Conservation (phyloP, 2,888 invertebrate genomes). For the Netelia inedita region DNA sequence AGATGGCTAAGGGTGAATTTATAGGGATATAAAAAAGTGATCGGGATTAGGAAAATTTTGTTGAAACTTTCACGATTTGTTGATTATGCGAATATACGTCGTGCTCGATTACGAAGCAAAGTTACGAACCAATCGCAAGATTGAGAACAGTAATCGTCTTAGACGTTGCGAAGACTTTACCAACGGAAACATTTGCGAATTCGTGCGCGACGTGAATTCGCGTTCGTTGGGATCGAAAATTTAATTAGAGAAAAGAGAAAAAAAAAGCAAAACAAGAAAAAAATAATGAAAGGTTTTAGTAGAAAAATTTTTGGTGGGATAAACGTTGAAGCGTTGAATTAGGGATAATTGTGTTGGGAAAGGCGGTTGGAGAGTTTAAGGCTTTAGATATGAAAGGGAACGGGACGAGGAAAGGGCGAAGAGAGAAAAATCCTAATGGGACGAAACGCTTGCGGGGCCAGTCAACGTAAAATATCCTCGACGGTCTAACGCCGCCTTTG, state of each 20-base stretch:
- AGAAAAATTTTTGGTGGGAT: constrained; percentile 56
- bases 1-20: constrained; percentile 40
- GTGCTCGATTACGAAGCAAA: constrained; percentile 13
- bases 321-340: constrained; percentile 49
- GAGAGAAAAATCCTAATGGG: constrained; percentile 34
- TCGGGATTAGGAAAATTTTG: constrained; percentile 70
- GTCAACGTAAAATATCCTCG: constrained; percentile 64
- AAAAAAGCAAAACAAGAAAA: constrained; percentile 25
- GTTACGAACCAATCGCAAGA: neutral
- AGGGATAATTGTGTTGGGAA: constrained; percentile 64
- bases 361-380: constrained; percentile 65
- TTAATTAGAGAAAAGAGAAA: constrained; percentile 28
- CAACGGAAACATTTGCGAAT: constrained; percentile 17
- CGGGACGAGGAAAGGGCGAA: constrained; percentile 15
- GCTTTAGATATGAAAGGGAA: constrained; percentile 61
- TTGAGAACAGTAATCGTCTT: no score
- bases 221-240: constrained; percentile 52
- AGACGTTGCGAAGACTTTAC: no score
- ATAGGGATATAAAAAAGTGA: constrained; percentile 51
- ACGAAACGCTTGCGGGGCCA: constrained; percentile 65
- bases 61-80: constrained; percentile 68
- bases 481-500: constrained; percentile 56
- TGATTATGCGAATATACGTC: constrained; percentile 59
- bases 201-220: constrained; percentile 50
- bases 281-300: constrained; percentile 56